Percentiles rank a stretch among this genome's conserved stretches.
These are phyloP conservation scores for Lepidonotus clava DNA, from an alignment of 2,888 invertebrate genomes.

Conservation along the genomic window DNA sequence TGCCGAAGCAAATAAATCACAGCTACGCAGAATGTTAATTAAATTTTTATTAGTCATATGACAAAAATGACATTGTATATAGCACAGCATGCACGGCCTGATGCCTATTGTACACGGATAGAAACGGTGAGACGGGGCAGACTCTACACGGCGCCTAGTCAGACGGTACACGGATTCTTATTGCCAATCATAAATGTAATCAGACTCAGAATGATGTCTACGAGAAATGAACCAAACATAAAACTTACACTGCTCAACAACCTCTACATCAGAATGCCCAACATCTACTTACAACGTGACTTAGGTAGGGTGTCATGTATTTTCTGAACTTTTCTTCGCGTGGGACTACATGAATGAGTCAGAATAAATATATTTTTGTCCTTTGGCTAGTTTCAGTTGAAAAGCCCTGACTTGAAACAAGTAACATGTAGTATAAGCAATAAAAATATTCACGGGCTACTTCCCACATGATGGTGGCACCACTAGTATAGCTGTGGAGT, in stretches of 20 bases:
- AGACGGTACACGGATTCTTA: not conserved
- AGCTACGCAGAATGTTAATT: conserved; percentile 32
- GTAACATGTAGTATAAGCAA: conserved; percentile 34
- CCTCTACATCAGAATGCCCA: not conserved
- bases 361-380: conserved; percentile 4
- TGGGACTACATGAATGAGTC: not conserved
- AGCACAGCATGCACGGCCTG: conserved; percentile 46
- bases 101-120: not conserved
- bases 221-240: not conserved
- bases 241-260: conserved; percentile 5
- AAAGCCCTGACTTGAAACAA: conserved; percentile 16
- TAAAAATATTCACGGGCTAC: conserved; percentile 20
- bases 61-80: conserved; percentile 40
- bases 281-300: not conserved
- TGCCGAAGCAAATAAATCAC: too few species aligned
- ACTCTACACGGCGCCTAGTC: conserved; percentile 4
- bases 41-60: conserved; percentile 49
- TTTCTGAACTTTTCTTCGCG: not conserved
- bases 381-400: not conserved
- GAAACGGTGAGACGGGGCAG: conserved; percentile 1
- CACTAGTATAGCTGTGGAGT: not conserved
- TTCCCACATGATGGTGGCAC: not conserved
- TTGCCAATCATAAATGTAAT: conserved; percentile 14
- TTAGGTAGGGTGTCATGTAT: not conserved
- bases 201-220: conserved; percentile 2